Percentiles rank a stretch among this genome's conserved stretches.
phyloP scores from a whole-genome alignment of 2,888 invertebrate species.

The Hetaerina titia region DNA sequence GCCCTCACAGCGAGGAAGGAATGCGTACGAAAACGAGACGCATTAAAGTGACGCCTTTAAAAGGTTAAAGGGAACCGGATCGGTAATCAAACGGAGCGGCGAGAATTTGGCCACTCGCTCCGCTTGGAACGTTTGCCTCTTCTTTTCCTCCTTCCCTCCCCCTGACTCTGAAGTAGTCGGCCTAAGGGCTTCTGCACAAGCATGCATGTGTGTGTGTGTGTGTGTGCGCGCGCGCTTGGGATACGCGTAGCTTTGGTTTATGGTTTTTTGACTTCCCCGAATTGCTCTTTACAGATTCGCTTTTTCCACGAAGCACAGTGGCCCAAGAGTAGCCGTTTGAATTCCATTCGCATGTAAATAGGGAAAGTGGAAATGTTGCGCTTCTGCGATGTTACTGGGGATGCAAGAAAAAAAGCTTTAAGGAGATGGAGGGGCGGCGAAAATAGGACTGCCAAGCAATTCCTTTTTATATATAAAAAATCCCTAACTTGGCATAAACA shows the following conservation, averaged over 20 bases:
- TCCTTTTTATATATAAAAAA: not conserved
- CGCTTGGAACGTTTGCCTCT: not conserved
- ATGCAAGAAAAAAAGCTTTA: not conserved
- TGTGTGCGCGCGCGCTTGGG: not conserved
- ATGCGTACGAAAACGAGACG: not conserved
- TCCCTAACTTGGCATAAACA: not conserved
- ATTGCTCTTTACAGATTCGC: not conserved
- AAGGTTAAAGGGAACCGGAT: not conserved
- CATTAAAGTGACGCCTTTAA: constrained; percentile 7
- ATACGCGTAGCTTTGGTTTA: not conserved
- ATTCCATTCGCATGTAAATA: not conserved
- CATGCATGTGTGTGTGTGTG: too few relatives aligned
- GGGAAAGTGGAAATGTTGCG: not conserved
- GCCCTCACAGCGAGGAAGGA: not conserved
- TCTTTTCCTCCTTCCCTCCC: not conserved
- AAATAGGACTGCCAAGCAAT: not conserved
- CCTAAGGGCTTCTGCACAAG: not conserved
- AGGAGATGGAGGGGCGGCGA: not conserved
- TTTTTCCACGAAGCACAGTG: not conserved
- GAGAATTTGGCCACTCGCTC: not conserved
- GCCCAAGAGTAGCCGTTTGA: not conserved
- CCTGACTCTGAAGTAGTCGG: not conserved
- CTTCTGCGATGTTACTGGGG: not conserved
- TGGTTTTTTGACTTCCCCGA: not conserved
- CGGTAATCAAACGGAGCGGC: not conserved